phyloP scores from a whole-genome alignment of 2,888 invertebrate genomes.

The Drosophila crucigera region DNA sequence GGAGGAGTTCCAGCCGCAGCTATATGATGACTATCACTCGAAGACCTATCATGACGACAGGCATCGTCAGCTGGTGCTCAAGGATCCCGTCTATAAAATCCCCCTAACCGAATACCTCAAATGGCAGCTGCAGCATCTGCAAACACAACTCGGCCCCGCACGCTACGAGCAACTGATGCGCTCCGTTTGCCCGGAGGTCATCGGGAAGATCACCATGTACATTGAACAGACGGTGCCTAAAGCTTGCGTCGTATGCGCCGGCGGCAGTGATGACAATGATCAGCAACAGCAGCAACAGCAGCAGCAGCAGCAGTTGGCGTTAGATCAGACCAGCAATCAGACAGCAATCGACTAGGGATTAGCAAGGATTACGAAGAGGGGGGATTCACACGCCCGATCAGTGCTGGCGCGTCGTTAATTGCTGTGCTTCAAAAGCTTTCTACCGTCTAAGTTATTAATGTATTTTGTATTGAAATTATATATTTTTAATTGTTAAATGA shows the following conservation, averaged over 20 bases:
- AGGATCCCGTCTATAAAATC: conserved; percentile 93
- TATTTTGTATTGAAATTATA: conserved; percentile 81
- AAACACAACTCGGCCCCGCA: conserved; percentile 90
- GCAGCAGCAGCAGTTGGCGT: background rate
- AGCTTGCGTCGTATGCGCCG: conserved; percentile 72
- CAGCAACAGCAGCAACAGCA: conserved; percentile 2
- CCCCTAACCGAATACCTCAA: conserved; percentile 90
- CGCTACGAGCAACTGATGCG: conserved; percentile 91
- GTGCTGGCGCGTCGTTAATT: conserved; percentile 44
- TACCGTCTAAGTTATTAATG: conserved; percentile 76
- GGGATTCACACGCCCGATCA: conserved; percentile 7
- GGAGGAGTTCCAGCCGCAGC: conserved; percentile 79
- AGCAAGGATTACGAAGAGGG: background rate
- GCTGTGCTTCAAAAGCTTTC: conserved; percentile 79
- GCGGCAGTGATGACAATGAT: conserved; percentile 47
- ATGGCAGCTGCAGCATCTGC: conserved; percentile 89
- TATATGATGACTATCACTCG: conserved; percentile 87
- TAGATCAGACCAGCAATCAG: conserved; percentile 23
- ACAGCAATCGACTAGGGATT: conserved; percentile 42
- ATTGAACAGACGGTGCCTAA: conserved; percentile 79
- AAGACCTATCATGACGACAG: conserved; percentile 91
- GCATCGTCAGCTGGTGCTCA: conserved; percentile 87
- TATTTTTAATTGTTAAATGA: conserved; percentile 75
- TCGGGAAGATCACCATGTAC: conserved; percentile 87
- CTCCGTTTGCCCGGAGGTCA: conserved; percentile 90